Percentiles rank a stretch among this genome's conserved stretches.
Conservation (phyloP, 2,797 vertebrate species). For the Coendou prehensilis region DNA sequence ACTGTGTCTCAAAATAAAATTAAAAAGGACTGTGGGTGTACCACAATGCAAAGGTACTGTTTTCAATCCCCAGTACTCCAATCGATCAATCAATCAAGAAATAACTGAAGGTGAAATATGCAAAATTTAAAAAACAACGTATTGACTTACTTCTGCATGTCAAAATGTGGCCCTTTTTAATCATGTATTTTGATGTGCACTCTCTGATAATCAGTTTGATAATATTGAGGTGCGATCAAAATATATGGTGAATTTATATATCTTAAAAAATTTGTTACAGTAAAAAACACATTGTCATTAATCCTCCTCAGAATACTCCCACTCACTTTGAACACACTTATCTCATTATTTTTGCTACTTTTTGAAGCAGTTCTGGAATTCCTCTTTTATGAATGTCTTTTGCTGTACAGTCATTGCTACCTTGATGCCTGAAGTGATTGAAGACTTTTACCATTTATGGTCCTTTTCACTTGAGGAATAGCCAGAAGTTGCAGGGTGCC, state of each 20-base stretch:
- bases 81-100: neutral
- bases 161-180: slow-evolving; percentile 1
- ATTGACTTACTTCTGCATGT: slow-evolving; percentile 9
- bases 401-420: no score
- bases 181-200: neutral
- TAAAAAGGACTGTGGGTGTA: neutral
- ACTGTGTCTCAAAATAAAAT: neutral
- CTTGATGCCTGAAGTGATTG: neutral
- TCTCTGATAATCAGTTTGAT: neutral
- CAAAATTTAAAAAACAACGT: neutral
- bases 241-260: neutral
- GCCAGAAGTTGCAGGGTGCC: neutral
- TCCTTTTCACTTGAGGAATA: neutral
- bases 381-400: neutral
- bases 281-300: no score
- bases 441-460: no score
- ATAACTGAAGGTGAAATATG: slow-evolving; percentile 71
- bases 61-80: neutral
- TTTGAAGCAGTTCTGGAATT: neutral
- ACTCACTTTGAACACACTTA: no score
- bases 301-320: neutral
- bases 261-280: neutral
- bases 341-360: neutral
- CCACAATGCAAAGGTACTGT: neutral
- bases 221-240: neutral